phyloP scores from a whole-genome alignment of 1,140 invertebrate genomes.

The Matsumurasca onukii region DNA sequence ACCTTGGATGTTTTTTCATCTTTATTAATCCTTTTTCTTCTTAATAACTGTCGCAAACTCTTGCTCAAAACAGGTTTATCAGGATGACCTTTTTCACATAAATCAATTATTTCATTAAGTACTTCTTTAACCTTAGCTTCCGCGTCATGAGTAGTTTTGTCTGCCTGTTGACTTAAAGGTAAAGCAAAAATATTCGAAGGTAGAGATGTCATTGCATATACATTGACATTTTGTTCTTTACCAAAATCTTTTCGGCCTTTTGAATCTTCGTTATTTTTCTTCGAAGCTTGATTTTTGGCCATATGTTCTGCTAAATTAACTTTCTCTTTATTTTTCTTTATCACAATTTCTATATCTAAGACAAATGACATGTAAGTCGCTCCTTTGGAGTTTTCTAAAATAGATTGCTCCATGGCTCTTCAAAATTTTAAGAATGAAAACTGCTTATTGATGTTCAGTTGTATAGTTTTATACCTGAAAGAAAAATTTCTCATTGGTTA shows the following conservation, averaged over 20 bases:
- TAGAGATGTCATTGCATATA: not conserved
- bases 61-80: no score
- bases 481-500: no score
- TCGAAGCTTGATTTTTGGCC: constrained; percentile 1
- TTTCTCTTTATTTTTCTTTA: not conserved
- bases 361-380: constrained; percentile 21
- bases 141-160: no score
- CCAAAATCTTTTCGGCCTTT: not conserved
- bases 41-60: no score
- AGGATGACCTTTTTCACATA: no score
- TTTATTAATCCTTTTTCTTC: not conserved
- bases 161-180: no score
- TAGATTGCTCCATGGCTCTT: constrained; percentile 7
- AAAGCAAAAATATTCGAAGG: not conserved
- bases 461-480: no score
- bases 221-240: not conserved
- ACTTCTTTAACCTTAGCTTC: no score
- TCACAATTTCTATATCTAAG: constrained; percentile 4
- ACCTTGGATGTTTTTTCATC: not conserved
- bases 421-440: no score
- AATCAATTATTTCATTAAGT: no score
- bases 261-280: not conserved
- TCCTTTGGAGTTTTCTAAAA: constrained; percentile 12
- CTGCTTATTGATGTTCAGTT: no score
- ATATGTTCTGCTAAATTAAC: not conserved